A percentile compares a stretch with the other conserved stretches of the same genome.
phyloP scores from a whole-genome alignment of 2,888 invertebrate species.

The Leuctra nigra region DNA sequence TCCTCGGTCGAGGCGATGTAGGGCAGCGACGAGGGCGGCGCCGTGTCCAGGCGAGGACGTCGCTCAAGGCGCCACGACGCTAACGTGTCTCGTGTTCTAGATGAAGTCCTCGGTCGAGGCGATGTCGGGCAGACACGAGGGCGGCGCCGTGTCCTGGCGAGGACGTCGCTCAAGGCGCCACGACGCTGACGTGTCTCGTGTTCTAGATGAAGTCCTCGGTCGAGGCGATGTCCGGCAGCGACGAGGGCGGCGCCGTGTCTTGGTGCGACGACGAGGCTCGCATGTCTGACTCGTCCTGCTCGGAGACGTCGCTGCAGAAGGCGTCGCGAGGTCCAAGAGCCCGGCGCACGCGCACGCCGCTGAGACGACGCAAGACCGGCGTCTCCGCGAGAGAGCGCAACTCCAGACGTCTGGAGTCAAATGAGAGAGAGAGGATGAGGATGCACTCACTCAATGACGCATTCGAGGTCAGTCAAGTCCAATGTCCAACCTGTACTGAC shows the following conservation, averaged over 20 bases:
- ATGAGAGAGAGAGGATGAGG: slow-evolving; percentile 69
- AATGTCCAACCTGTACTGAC: no score
- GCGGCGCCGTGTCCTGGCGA: slow-evolving; percentile 18
- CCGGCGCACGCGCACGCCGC: not conserved
- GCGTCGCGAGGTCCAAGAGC: not conserved
- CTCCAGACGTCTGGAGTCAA: slow-evolving; percentile 65
- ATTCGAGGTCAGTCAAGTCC: slow-evolving; percentile 60
- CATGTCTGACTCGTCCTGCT: slow-evolving; percentile 10
- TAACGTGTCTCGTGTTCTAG: no score
- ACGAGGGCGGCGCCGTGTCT: slow-evolving; percentile 21
- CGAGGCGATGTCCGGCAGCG: slow-evolving; percentile 25
- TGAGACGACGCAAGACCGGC: slow-evolving; percentile 47
- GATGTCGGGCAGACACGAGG: slow-evolving; percentile 24
- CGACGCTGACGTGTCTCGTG: no score
- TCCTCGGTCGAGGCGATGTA: no score
- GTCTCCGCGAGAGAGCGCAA: slow-evolving; percentile 63
- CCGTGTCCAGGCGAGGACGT: no score
- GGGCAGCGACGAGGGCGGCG: no score
- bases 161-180: slow-evolving; percentile 16
- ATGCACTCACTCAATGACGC: slow-evolving; percentile 77
- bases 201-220: slow-evolving; percentile 6
- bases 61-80: no score
- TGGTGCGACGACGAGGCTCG: slow-evolving; percentile 20
- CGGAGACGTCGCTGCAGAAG: slow-evolving; percentile 7
- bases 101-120: slow-evolving; percentile 17